Evolutionary conservation across 1,140 invertebrate genomes (phyloP).

Genomic region (Gonioctena quinquepunctata): DNA sequence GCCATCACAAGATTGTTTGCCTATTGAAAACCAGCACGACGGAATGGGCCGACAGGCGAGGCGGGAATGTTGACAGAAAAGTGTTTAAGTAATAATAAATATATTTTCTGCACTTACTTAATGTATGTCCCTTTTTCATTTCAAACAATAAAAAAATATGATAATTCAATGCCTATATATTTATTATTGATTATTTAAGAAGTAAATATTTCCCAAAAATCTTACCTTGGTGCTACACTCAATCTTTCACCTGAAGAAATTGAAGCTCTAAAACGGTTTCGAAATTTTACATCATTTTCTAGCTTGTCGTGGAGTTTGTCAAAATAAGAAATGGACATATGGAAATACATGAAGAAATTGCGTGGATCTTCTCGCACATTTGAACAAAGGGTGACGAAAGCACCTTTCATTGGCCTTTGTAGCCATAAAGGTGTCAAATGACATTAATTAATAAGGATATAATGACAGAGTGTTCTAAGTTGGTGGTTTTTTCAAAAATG

Average conservation of each 20-base stretch:
- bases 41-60: background rate
- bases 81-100: background rate
- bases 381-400: background rate
- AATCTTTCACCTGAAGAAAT: background rate
- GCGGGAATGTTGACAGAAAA: background rate
- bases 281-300: background rate
- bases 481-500: no score
- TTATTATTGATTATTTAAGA: background rate
- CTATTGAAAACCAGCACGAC: background rate
- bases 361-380: background rate
- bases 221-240: background rate
- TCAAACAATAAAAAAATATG: background rate
- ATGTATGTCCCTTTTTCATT: background rate
- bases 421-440: background rate
- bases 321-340: background rate
- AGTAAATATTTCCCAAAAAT: background rate
- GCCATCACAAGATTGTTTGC: background rate
- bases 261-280: background rate
- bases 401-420: background rate
- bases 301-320: background rate
- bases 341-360: background rate
- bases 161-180: background rate
- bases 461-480: no score
- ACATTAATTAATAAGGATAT: no score
- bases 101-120: no score